Evolutionary conservation across 2,113 vertebrate species (phyloP).

Genomic region (Cinclus mexicanus): DNA sequence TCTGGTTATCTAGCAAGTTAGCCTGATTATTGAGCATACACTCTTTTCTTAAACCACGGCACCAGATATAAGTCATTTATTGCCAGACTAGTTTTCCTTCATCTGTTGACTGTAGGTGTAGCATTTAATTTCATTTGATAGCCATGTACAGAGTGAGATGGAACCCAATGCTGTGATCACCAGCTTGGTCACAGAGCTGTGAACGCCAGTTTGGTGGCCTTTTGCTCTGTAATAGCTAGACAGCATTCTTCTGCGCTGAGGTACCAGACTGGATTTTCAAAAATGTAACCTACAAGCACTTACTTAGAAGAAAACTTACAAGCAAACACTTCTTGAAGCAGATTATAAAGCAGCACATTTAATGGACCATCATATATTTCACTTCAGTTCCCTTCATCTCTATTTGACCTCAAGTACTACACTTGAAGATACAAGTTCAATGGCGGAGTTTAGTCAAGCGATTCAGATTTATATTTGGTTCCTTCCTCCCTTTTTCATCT

Average conservation of each 20-base stretch:
- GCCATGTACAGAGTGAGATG: neutral
- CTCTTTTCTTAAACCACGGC: neutral
- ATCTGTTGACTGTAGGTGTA: neutral
- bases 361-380: slow-evolving; percentile 54
- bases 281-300: neutral
- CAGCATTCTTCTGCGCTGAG: slow-evolving; percentile 4
- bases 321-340: slow-evolving; percentile 41
- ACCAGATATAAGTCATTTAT: neutral
- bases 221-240: slow-evolving; percentile 14
- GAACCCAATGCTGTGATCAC: neutral
- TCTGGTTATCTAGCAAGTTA: slow-evolving; percentile 23
- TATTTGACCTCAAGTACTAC: slow-evolving; percentile 45
- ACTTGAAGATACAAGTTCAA: slow-evolving; percentile 63
- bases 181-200: neutral
- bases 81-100: neutral
- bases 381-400: slow-evolving; percentile 40
- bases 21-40: neutral
- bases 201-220: neutral
- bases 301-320: slow-evolving; percentile 8
- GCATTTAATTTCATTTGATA: slow-evolving; percentile 41
- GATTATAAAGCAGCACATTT: slow-evolving; percentile 44
- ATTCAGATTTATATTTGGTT: slow-evolving; percentile 76
- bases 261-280: slow-evolving; percentile 43
- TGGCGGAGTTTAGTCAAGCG: slow-evolving; percentile 68
- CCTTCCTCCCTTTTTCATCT: slow-evolving; percentile 71